Base-by-base conservation (phyloP, 1,140 invertebrate genomes). In the Sogatella furcifera region DNA sequence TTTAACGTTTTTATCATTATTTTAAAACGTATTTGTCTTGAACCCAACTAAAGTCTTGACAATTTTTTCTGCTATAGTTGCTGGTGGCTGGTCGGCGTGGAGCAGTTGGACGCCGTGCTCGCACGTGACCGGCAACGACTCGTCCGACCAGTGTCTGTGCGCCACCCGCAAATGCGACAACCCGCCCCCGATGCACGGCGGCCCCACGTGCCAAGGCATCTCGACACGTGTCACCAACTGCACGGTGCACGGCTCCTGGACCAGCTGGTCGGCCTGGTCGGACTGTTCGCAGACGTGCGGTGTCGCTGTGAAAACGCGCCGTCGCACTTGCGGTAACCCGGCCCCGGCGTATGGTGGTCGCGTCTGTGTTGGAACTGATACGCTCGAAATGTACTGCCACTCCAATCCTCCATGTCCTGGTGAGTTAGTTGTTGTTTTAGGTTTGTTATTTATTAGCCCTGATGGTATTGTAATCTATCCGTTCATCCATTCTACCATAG, bases 221-320 rank as follows among this genome's bases (percentile, higher is more conserved):
- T 52, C 62, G 24, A 66, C 68, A 28, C 86, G 59, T 77, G 88
- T 90, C 19, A 77, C 79, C 5, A 90, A 90, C 69, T 90, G 88
- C 69, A 90, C 88, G 0, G 81, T 86, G 43, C 86, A 95, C 71
- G 92, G 92, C 9, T 85, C 84, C 2, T 96, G 92, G 92, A 90
- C 89, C 0, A 73, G 80, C 2, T 95, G 92, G 92, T 90, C 89
- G 0, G 78, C 81, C 0, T 95, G 90, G 89, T 93, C 90, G 2
- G 83, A 84, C 10, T 95, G 92, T 68, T 86, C 88, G 59, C 79
- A 84, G 38, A 84, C 81, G 15, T 88, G 84, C 57, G 86, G 89
- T 15, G 78, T 85, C 13, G 90, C 90, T 0, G 83, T 90, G 8
- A 92, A 92, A 71, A 89, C 87, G 0, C 77, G 88, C 0, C 75